Evolutionary conservation across 1,140 invertebrate species (phyloP), one percentile per base, ranked within the genome.

Genomic region (Nasonia giraulti): DNA sequence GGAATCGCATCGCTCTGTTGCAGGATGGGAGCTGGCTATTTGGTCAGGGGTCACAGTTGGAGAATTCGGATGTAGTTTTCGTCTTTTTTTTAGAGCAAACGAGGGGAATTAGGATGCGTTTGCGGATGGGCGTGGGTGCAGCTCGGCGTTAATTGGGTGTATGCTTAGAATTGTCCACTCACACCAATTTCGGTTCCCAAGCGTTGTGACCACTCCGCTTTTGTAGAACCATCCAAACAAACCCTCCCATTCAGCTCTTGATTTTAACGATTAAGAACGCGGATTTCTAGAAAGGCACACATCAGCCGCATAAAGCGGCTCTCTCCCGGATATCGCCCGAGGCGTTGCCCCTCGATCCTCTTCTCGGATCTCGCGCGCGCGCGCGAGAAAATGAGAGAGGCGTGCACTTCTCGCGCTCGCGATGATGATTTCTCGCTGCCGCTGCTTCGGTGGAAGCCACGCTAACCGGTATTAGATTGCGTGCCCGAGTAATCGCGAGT

Each of bases 401-500:
- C 55, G 55, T 62, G 55, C 6, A 62, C 55, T 20, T 80, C 78
- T 69, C 23, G 33, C 33, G 31, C 31, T 69, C 62, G 31, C 33
- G 50, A 62, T 62, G 55, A 62, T 62, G 55, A 62, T 62, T 62
- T 62, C 55, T 62, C 20, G 17, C 55, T 62, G 55, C 55, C n/a
- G 17, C 17, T 62, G 55, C 55, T 62, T n/a, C 55, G 17, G 17
- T 62, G 20, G 77, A 33, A 31, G 12, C 50, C 1, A 20, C 0
- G 55, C 33, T 66, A 68, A 69, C 78, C 33, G 78, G 27, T 69
- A 80, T 80, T 80, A 69, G 55, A 68, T 33, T 80, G 55, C 78
- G 27, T 17, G 33, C 2, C 11, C 47, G 47, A 50, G 47, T 50
- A 50, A 50, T 50, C 47, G 47, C 47, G 44, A 47, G 44, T 27